These are phyloP conservation scores for Aldabrachelys gigantea DNA, from an alignment of 2,113 vertebrate species.

Conservation along the genomic window DNA sequence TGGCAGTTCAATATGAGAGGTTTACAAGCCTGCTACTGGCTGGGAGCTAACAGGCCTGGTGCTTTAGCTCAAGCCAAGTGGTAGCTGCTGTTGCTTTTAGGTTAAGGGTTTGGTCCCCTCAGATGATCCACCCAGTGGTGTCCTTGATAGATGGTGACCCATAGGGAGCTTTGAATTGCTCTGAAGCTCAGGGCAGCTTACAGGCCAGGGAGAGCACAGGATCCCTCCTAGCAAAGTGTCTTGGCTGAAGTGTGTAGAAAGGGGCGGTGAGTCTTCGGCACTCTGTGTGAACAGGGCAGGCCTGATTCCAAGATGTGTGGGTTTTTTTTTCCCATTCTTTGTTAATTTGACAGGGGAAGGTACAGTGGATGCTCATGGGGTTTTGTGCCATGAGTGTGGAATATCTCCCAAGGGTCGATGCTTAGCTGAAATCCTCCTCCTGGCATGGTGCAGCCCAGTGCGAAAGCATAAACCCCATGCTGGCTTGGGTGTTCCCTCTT, in stretches of 20 bases:
- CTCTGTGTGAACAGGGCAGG: not conserved
- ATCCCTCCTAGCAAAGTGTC: no score
- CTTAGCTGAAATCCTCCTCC: not conserved
- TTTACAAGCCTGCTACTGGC: not conserved
- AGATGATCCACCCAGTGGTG: not conserved
- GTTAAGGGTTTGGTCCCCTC: not conserved
- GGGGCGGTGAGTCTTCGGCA: no score
- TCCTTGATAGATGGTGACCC: not conserved
- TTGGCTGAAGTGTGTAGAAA: not conserved
- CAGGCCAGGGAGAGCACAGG: not conserved
- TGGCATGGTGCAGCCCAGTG: not conserved
- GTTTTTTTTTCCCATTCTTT: not conserved
- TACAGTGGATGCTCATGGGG: not conserved
- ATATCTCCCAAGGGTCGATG: not conserved
- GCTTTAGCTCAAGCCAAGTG: not conserved
- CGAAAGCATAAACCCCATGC: not conserved
- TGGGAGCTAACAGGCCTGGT: not conserved
- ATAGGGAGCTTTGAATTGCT: not conserved
- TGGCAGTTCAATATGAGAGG: not conserved
- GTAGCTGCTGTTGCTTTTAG: not conserved
- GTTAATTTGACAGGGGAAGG: no score
- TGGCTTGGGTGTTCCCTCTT: not conserved
- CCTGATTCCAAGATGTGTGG: not conserved
- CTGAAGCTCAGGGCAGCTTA: not conserved
- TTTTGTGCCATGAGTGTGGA: not conserved